Conservation (phyloP, 2,888 invertebrate genomes). For the Odontocolon sp. region DNA sequence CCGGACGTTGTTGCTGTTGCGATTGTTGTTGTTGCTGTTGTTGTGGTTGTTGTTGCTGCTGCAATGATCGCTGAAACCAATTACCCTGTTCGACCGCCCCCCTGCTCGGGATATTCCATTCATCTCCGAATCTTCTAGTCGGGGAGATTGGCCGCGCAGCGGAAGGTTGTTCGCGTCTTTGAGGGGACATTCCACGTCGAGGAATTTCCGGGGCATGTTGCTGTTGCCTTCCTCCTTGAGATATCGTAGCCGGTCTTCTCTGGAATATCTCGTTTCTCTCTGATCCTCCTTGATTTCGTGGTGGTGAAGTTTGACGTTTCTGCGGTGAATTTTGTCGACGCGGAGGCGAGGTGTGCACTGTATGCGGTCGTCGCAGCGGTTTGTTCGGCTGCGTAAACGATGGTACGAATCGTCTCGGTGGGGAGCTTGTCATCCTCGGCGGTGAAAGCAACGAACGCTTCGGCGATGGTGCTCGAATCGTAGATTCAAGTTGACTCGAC, state of each 20-base stretch:
- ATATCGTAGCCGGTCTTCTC: conserved; percentile 30
- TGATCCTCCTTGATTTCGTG: conserved; percentile 38
- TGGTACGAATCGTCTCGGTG: conserved; percentile 39
- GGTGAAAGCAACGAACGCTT: conserved; percentile 62
- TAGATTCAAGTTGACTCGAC: conserved; percentile 18
- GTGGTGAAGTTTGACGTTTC: conserved; percentile 50
- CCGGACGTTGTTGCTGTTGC: conserved; percentile 38
- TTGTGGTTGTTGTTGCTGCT: conserved; percentile 45
- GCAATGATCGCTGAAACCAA: conserved; percentile 54
- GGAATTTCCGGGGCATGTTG: conserved; percentile 47
- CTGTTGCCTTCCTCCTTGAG: conserved; percentile 39
- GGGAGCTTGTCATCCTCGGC: conserved; percentile 36
- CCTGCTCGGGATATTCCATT: conserved; percentile 78
- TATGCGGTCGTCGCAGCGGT: conserved; percentile 18
- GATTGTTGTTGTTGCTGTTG: conserved; percentile 41
- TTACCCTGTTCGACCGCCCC: conserved; percentile 70
- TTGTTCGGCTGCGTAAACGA: conserved; percentile 20
- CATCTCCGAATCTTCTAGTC: conserved; percentile 68
- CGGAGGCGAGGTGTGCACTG: conserved; percentile 38
- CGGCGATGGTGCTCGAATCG: conserved; percentile 48
- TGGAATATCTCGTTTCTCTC: conserved; percentile 49
- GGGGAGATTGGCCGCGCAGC: conserved; percentile 58
- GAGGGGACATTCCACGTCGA: conserved; percentile 51
- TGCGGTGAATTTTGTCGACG: conserved; percentile 40
- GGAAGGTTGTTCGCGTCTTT: conserved; percentile 58